These are phyloP conservation scores for Ptychobarbus kaznakovi DNA, from an alignment of 2,797 vertebrate genomes.

Conservation along the genomic window DNA sequence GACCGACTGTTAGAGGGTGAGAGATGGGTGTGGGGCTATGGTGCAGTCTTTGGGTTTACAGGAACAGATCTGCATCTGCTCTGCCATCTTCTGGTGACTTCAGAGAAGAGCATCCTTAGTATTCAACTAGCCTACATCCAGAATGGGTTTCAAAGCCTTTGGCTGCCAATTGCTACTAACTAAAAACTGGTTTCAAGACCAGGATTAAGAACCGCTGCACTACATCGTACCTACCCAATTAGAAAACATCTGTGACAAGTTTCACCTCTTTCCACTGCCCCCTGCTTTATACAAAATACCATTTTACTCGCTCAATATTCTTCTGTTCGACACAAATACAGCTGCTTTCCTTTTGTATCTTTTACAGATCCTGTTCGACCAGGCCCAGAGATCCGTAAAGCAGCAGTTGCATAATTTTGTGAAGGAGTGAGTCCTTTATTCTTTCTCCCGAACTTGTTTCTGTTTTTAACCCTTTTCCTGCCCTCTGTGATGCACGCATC, in stretches of 20 bases:
- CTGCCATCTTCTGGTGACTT: conserved; percentile 55
- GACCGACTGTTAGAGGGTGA: background rate
- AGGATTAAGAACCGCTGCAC: too few relatives aligned
- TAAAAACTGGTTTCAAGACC: background rate
- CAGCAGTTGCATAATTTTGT: conserved; percentile 88
- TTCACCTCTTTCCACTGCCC: background rate
- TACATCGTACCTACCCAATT: too few relatives aligned
- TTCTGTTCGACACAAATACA: background rate
- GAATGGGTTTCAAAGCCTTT: background rate
- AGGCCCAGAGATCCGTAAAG: conserved; percentile 86
- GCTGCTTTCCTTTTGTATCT: conserved; percentile 10
- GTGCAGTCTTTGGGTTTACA: conserved; percentile 14
- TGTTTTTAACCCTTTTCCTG: background rate
- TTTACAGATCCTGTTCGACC: conserved; percentile 86
- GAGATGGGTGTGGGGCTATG: conserved; percentile 10
- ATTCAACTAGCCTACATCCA: background rate
- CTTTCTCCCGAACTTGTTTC: background rate
- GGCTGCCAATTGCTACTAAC: background rate
- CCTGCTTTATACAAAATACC: background rate
- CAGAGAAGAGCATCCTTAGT: background rate
- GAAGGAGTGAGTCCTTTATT: conserved; percentile 82
- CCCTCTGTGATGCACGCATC: background rate
- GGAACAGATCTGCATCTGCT: background rate
- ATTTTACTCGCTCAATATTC: background rate
- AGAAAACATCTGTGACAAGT: background rate